A percentile compares a stretch with the other conserved stretches of the same genome.
Evolutionary conservation across 1,140 invertebrate species (phyloP).

Genomic region (Lordiphosa mommai): DNA sequence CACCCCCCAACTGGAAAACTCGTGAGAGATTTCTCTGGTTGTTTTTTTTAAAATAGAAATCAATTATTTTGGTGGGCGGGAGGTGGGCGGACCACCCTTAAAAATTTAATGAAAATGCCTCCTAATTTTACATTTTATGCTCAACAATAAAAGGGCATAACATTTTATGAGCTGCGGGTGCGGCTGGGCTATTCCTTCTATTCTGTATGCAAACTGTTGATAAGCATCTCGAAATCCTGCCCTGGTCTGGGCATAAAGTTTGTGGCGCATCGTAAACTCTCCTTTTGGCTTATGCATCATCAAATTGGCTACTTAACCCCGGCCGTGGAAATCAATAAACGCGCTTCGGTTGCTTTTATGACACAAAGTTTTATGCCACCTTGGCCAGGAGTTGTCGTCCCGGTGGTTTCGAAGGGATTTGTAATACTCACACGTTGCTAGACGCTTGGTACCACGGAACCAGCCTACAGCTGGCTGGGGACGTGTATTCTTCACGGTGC

Average conservation of each 20-base stretch:
- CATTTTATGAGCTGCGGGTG: constrained; percentile 39
- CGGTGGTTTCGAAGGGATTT: neutral
- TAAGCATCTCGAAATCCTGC: constrained; percentile 42
- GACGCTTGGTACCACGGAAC: constrained; percentile 65
- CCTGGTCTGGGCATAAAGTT: constrained; percentile 47
- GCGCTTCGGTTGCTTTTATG: constrained; percentile 56
- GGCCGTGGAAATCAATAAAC: constrained; percentile 49
- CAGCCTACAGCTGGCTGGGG: constrained; percentile 73
- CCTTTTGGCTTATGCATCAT: constrained; percentile 19
- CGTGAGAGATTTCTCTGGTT: too few species aligned
- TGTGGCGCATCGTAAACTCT: constrained; percentile 54
- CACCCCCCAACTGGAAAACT: too few species aligned
- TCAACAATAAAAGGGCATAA: constrained; percentile 49
- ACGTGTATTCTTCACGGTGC: constrained; percentile 68
- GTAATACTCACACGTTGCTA: constrained; percentile 72
- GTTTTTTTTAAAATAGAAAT: too few species aligned
- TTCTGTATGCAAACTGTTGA: constrained; percentile 32
- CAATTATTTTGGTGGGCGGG: too few species aligned
- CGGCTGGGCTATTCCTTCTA: constrained; percentile 22
- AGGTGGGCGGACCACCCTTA: too few species aligned
- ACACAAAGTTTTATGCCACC: constrained; percentile 35
- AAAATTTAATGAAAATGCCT: constrained; percentile 51
- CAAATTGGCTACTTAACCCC: constrained; percentile 45
- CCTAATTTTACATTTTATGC: constrained; percentile 55
- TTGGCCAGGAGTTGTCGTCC: constrained; percentile 10